phyloP scores from a whole-genome alignment of 2,888 invertebrate genomes.

The Tachina lurida region DNA sequence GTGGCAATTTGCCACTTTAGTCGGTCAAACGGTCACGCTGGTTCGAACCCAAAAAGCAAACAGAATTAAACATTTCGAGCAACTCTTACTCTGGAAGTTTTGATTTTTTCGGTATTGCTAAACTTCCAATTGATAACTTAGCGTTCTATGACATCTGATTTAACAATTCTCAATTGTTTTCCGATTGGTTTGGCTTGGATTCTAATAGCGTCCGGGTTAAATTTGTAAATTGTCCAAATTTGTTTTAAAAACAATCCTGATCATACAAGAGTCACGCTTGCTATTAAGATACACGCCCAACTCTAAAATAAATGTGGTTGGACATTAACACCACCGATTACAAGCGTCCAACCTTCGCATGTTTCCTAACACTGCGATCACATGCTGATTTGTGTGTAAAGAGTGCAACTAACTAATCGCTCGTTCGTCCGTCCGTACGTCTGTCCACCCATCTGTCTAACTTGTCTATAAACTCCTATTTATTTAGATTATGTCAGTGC shows the following conservation, averaged over 20 bases:
- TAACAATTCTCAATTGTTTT: no score
- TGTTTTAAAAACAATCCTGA: not conserved
- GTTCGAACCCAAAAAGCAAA: no score
- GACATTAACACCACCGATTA: slow-evolving; percentile 53
- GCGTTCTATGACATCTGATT: no score
- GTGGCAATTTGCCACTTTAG: no score
- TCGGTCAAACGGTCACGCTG: no score
- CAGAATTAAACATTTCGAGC: no score
- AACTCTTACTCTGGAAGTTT: no score
- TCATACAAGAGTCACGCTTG: not conserved
- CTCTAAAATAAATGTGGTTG: not conserved
- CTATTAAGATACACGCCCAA: not conserved
- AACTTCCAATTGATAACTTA: no score
- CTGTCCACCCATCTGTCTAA: slow-evolving; percentile 15
- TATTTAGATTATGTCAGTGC: slow-evolving; percentile 15
- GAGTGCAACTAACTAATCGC: slow-evolving; percentile 30
- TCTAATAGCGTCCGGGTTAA: no score
- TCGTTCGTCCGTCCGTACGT: slow-evolving; percentile 4
- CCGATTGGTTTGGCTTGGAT: no score
- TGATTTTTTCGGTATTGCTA: no score
- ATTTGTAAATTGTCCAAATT: no score
- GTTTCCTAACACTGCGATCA: slow-evolving; percentile 55
- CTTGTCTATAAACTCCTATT: slow-evolving; percentile 6
- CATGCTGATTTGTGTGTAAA: slow-evolving; percentile 57
- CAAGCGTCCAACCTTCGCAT: slow-evolving; percentile 18